Percentiles rank a stretch among this genome's conserved stretches.
These are phyloP conservation scores for Alosa alosa DNA, from an alignment of 2,113 vertebrate species.

Conservation along the genomic window DNA sequence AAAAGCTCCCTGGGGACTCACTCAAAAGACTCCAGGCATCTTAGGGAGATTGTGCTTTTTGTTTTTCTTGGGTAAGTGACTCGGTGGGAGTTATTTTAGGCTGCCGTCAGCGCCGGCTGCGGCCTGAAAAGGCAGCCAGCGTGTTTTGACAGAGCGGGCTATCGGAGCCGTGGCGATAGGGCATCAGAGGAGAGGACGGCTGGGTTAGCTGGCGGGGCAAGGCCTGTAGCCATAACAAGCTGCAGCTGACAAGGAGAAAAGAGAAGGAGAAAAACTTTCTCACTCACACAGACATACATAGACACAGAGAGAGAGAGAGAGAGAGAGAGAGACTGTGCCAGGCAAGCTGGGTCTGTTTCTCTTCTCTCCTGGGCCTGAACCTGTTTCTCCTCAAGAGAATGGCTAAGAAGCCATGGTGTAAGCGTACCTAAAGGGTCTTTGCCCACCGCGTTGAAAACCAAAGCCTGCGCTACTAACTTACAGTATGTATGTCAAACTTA, in stretches of 20 bases:
- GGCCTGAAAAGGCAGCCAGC: conserved; percentile 25
- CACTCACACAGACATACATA: neutral
- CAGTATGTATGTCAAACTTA: neutral
- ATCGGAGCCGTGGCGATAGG: conserved; percentile 26
- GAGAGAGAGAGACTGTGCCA: too few species aligned
- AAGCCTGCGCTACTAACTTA: neutral
- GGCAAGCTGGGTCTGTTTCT: neutral
- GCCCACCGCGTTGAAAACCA: neutral
- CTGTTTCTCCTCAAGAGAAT: neutral
- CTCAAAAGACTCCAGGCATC: neutral
- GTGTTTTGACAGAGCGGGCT: conserved; percentile 33
- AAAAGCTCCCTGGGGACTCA: neutral
- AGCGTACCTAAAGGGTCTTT: neutral
- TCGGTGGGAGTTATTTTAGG: conserved; percentile 38
- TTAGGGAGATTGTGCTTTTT: conserved; percentile 3
- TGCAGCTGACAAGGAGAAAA: neutral
- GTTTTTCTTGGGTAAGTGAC: conserved; percentile 44
- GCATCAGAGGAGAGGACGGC: conserved; percentile 18
- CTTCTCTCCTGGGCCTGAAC: neutral
- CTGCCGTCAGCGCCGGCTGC: conserved; percentile 13
- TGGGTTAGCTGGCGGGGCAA: neutral
- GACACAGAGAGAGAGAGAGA: neutral
- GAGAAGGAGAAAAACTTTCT: neutral
- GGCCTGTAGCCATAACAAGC: conserved; percentile 15
- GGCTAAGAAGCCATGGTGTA: neutral